Evolutionary conservation across 2,888 invertebrate genomes (phyloP).

Genomic region (Leuctra nigra): DNA sequence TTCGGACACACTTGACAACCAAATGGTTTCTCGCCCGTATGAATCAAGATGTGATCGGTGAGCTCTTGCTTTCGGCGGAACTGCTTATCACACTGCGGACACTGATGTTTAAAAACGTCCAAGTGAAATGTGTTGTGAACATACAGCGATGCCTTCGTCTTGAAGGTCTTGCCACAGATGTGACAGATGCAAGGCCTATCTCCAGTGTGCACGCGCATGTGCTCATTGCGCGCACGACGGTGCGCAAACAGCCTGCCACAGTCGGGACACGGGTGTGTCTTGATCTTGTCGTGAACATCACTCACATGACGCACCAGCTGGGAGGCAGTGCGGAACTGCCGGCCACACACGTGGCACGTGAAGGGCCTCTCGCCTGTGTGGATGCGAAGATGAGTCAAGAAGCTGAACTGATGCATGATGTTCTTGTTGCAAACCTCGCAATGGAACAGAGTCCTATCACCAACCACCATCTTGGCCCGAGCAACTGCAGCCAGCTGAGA

Average conservation of each 20-base stretch:
- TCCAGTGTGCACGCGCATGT: conserved; percentile 38
- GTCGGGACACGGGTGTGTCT: conserved; percentile 45
- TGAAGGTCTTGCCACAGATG: conserved; percentile 48
- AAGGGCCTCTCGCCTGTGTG: conserved; percentile 54
- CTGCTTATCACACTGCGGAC: conserved; percentile 50
- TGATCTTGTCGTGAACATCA: conserved; percentile 43
- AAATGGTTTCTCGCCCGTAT: conserved; percentile 50
- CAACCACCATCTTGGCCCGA: background rate
- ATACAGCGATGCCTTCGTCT: conserved; percentile 57
- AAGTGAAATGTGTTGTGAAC: conserved; percentile 55
- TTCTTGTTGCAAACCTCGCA: conserved; percentile 24
- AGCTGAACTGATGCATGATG: conserved; percentile 22
- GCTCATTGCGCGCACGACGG: conserved; percentile 39
- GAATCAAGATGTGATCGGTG: conserved; percentile 48
- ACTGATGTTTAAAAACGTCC: conserved; percentile 49
- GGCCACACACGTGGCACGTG: conserved; percentile 59
- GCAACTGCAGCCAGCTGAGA: conserved; percentile 1
- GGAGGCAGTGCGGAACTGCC: conserved; percentile 56
- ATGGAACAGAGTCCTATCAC: conserved; percentile 11
- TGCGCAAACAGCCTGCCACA: conserved; percentile 47
- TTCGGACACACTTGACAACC: conserved; percentile 45
- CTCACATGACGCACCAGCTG: conserved; percentile 48
- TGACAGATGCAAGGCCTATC: conserved; percentile 41
- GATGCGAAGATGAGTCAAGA: conserved; percentile 41
- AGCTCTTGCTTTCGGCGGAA: conserved; percentile 50